Base-by-base conservation (phyloP, 2,888 invertebrate species). In the Seladonia tumulorum region DNA sequence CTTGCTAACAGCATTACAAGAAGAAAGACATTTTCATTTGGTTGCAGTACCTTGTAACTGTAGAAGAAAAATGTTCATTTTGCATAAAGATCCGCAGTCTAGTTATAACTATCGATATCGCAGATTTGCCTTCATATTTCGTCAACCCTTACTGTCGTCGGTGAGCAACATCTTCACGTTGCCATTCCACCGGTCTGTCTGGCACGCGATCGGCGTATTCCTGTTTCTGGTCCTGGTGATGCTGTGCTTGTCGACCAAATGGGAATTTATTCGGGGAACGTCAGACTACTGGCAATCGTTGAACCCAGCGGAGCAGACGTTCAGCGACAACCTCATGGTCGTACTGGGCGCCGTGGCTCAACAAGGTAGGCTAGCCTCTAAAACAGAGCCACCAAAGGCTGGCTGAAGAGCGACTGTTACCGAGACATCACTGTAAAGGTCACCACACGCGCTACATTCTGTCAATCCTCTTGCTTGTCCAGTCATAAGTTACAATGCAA, bases 161-260 rank as follows among this genome's bases (percentile, higher is more conserved):
- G 96, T 97, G 66, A 97, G 96, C 88, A 97, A 97, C 92, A 96
- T 97, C 71, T 97, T 97, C 92, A 94, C 96, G 2, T 94, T 97
- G 45, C 97, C 97, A 0, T 97, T 97, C 92, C 96, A 96, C 82
- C 95, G 93, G 49, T 94, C 95, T 1, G 97, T 97, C n/a, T 97
- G 97, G 97, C 94, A 96, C 75, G 96, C 96, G 47, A 95, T 96
- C 35, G 89, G 95, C 8, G 95, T 94, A 0, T 92, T 97, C 49
- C 91, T 96, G 5, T 85, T 96, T 22, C 77, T 96, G 42, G 94
- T 96, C 71, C 95, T 96, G 14, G 74, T 96, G 2, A 95, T 96
- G 72, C 92, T 96, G 18, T 96, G 95, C 82, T 93, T 96, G 4
- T 95, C 96, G 2, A 95, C 96, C 82, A 95, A 94, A 87, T 96